A percentile compares a stretch with the other conserved stretches of the same genome.
Evolutionary conservation across 2,113 vertebrate species (phyloP).

Genomic region (Centropus bengalensis): DNA sequence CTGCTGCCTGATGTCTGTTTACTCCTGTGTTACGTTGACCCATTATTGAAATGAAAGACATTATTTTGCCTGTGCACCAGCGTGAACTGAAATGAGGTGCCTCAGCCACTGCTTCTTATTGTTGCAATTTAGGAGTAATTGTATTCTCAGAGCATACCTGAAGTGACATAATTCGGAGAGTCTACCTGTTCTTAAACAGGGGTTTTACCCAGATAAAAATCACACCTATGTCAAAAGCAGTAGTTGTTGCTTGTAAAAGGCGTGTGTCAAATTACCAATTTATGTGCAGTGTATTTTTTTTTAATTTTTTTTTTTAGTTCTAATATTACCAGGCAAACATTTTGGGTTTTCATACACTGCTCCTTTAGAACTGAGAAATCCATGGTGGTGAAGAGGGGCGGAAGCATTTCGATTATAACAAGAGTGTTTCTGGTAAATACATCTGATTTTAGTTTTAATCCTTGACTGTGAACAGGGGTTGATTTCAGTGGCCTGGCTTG

Average conservation of each 20-base stretch:
- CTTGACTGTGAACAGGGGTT: background rate
- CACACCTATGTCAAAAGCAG: background rate
- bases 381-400: constrained; percentile 35
- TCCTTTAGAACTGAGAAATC: constrained; percentile 35
- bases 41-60: background rate
- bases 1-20: constrained; percentile 9
- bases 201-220: background rate
- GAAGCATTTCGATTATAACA: constrained; percentile 41
- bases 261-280: background rate
- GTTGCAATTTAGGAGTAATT: background rate
- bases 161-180: background rate
- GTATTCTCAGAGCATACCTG: constrained; percentile 9
- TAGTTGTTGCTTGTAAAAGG: constrained; percentile 3
- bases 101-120: background rate
- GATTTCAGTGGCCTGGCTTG: background rate
- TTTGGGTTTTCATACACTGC: constrained; percentile 1
- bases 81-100: background rate
- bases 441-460: constrained; percentile 10
- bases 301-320: background rate
- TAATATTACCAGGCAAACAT: background rate
- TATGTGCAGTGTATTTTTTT: background rate
- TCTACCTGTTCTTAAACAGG: background rate
- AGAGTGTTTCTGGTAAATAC: constrained; percentile 48
- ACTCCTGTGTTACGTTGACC: background rate
- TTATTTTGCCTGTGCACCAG: background rate